phyloP scores from a whole-genome alignment of 2,797 vertebrate species.

The Anisognathus igniventris region DNA sequence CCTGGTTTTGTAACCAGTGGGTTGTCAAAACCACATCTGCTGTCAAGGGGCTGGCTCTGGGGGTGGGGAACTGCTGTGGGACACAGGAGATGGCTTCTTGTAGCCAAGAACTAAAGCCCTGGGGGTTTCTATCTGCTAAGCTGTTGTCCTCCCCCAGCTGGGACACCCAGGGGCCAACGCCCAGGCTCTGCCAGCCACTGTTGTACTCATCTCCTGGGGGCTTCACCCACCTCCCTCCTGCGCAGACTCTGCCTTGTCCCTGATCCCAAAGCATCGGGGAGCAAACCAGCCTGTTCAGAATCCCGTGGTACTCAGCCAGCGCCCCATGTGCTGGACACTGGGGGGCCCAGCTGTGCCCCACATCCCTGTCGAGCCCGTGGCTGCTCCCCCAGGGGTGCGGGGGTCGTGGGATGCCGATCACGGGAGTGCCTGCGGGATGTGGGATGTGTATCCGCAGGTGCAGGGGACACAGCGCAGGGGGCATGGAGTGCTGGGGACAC shows the following conservation, averaged over 20 bases:
- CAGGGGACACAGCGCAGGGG: neutral
- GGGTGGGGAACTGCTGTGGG: neutral
- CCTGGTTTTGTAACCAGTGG: neutral
- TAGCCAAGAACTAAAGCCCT: too few relatives aligned
- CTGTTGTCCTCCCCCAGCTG: neutral
- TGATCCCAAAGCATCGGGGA: neutral
- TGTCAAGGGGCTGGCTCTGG: neutral
- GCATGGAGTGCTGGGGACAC: neutral
- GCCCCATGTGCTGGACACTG: too few relatives aligned
- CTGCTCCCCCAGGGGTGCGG: neutral
- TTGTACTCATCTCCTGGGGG: fast-evolving
- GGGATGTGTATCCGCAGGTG: neutral
- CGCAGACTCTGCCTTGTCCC: neutral
- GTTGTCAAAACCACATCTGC: neutral
- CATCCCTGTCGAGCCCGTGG: neutral
- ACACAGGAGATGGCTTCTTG: neutral
- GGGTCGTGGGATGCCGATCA: fast-evolving
- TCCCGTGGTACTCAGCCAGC: neutral
- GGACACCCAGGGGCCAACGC: too few relatives aligned
- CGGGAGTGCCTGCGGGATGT: neutral
- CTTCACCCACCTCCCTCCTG: neutral
- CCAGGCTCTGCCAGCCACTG: neutral
- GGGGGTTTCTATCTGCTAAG: fast-evolving
- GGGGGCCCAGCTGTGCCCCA: neutral
- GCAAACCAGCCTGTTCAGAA: neutral